Evolutionary conservation across 2,888 invertebrate species (phyloP), one percentile per base, ranked within the genome.

Genomic region (Habroteleia sp.): DNA sequence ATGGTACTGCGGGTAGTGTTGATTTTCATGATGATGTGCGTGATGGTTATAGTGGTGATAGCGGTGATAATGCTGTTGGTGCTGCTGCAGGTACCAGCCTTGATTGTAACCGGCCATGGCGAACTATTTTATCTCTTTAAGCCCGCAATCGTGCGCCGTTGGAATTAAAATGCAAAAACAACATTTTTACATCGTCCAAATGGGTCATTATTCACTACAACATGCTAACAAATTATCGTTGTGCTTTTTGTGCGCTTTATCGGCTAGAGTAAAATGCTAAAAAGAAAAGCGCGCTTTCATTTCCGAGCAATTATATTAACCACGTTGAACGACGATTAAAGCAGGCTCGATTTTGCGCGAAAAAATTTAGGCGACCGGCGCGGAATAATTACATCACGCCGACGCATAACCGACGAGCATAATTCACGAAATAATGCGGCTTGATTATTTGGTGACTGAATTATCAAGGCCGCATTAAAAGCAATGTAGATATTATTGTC

Each of bases 41-140:
- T 81, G 80, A 56, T 81, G 81, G 71, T 82, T 81, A 56, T 83
- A 81, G 54, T 79, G 82, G 17, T 81, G 78, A 29, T 81, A 79
- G 35, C 81, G 71, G 65, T 77, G 74, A 72, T 80, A 77, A 62
- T 81, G 74, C 69, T 81, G 79, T 23, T 82, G 78, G 42, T 81
- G 81, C 66, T 81, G 83, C 69, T 83, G 82, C 72, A 82, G 82
- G 77, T 84, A 85, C 85, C 85, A 85, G 69, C 79, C 79, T 50
- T 84, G 80, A 77, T 84, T 83, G 80, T 84, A 85, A 66, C 82
- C 84, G 72, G 83, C 85, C 85, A 85, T 85, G 79, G 81, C 63
- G 37, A n/a, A n/a, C 39, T 62, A 52, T 69, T 69, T 68, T 58
- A 69, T 74, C 74, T 52, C 42, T 41, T 27, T 11, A 62, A 74